Conservation (phyloP, 2,797 vertebrate genomes). For the Parambassis ranga region DNA sequence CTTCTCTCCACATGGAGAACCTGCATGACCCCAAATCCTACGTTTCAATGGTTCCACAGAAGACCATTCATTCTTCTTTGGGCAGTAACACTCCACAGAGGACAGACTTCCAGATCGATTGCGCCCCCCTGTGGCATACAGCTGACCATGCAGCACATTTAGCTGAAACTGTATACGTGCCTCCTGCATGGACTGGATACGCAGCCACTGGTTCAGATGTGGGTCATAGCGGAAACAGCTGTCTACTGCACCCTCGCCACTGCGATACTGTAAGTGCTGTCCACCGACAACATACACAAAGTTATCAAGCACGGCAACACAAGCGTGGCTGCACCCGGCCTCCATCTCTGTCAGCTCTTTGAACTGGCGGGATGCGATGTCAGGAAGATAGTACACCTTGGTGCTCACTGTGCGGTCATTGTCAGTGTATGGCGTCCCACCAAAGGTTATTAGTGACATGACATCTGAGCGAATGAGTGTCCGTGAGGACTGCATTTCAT, state of each 20-base stretch:
- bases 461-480: slow-evolving; percentile 89
- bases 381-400: slow-evolving; percentile 88
- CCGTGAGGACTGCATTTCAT: slow-evolving; percentile 92
- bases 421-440: slow-evolving; percentile 95
- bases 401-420: slow-evolving; percentile 91
- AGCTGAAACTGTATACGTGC: slow-evolving; percentile 97
- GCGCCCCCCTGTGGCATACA: slow-evolving; percentile 94
- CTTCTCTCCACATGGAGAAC: slow-evolving; percentile 81
- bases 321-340: slow-evolving; percentile 91
- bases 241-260: slow-evolving; percentile 93
- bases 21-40: slow-evolving; percentile 96
- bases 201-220: slow-evolving; percentile 91
- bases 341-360: slow-evolving; percentile 93
- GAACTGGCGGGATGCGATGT: slow-evolving; percentile 85
- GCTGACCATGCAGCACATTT: slow-evolving; percentile 82
- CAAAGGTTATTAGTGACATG: slow-evolving; percentile 89
- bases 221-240: slow-evolving; percentile 92
- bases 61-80: slow-evolving; percentile 90
- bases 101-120: slow-evolving; percentile 94
- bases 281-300: slow-evolving; percentile 94
- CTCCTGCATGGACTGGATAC: slow-evolving; percentile 93
- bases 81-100: slow-evolving; percentile 93
- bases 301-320: slow-evolving; percentile 92
- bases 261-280: slow-evolving; percentile 95
- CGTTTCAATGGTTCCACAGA: slow-evolving; percentile 90